Conservation (phyloP, 2,113 vertebrate genomes). For the Proterorhinus semilunaris region DNA sequence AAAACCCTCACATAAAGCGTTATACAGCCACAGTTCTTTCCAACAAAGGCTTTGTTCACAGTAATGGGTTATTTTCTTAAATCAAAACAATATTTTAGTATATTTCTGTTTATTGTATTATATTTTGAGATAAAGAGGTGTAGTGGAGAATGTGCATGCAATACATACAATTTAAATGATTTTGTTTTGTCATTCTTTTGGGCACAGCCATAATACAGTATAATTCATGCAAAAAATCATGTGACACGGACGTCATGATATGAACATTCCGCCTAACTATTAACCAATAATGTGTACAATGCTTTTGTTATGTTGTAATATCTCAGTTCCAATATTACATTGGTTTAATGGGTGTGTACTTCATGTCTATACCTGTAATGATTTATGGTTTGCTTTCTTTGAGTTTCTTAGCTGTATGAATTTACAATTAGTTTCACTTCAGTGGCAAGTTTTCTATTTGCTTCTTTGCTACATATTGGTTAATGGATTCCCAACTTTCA, state of each 20-base stretch:
- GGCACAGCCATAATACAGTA: neutral
- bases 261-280: constrained; percentile 39
- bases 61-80: neutral
- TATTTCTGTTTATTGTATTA: neutral
- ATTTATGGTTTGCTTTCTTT: neutral
- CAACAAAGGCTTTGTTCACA: constrained; percentile 2
- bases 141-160: constrained; percentile 1
- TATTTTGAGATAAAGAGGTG: neutral
- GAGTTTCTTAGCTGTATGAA: neutral
- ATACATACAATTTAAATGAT: neutral
- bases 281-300: constrained; percentile 9
- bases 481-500: neutral
- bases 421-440: neutral
- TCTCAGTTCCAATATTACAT: neutral
- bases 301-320: neutral
- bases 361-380: neutral
- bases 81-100: neutral
- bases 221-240: neutral
- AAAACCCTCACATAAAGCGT: neutral
- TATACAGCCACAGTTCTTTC: neutral
- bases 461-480: neutral
- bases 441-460: neutral
- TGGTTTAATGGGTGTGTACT: neutral
- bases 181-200: neutral
- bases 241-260: neutral